Evolutionary conservation across 2,888 invertebrate genomes (phyloP).

Genomic region (Nipponacmea schrenckii): DNA sequence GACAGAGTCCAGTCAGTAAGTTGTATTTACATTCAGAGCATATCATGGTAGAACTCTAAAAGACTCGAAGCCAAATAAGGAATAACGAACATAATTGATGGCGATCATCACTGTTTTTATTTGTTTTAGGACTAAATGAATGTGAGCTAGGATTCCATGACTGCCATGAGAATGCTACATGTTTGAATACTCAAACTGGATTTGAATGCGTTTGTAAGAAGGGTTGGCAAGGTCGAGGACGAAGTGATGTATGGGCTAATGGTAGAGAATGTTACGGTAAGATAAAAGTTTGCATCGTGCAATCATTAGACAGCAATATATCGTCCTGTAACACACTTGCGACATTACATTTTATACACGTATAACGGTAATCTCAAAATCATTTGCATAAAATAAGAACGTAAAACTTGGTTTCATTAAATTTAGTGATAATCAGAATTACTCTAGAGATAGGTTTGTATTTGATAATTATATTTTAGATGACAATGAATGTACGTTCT

Average conservation of each 20-base stretch:
- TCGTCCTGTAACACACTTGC: no score
- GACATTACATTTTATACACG: no score
- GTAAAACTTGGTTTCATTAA: no score
- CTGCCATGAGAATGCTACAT: conserved; percentile 85
- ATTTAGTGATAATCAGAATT: no score
- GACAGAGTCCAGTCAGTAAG: conserved; percentile 45
- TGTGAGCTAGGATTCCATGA: conserved; percentile 79
- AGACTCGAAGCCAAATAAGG: no score
- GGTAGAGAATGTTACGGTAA: conserved; percentile 54
- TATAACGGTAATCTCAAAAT: no score
- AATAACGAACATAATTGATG: no score
- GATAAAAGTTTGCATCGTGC: not conserved
- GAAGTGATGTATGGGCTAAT: conserved; percentile 37
- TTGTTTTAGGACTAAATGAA: conserved; percentile 83
- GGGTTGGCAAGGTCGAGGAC: conserved; percentile 47
- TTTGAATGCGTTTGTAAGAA: conserved; percentile 87
- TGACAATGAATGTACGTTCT: conserved; percentile 47
- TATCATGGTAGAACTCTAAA: no score
- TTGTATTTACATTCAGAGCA: not conserved
- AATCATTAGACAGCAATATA: no score
- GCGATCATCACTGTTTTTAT: not conserved
- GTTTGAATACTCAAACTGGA: conserved; percentile 89
- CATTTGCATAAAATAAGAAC: no score
- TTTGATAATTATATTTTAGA: conserved; percentile 33
- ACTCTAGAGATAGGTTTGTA: no score